Evolutionary conservation across 2,797 vertebrate genomes (phyloP).

Genomic region (Discoglossus pictus): DNA sequence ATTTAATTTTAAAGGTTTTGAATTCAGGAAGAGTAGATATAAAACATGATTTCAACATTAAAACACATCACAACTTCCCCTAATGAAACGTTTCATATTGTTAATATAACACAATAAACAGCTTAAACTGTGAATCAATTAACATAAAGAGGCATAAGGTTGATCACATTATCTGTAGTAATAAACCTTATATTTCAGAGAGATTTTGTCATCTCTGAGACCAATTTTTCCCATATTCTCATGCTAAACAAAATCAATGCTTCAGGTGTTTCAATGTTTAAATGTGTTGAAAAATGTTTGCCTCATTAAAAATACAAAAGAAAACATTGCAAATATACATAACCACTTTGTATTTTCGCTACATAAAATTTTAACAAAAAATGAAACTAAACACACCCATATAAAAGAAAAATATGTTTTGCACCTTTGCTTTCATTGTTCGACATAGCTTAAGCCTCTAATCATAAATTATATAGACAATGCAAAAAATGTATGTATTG

Average conservation of each 20-base stretch:
- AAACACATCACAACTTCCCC: slow-evolving; percentile 60
- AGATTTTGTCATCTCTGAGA: neutral
- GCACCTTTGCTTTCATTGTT: no score
- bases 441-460: no score
- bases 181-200: slow-evolving; percentile 1
- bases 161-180: slow-evolving; percentile 57
- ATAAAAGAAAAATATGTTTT: no score
- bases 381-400: no score
- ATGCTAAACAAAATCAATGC: slow-evolving; percentile 57
- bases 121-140: slow-evolving; percentile 61
- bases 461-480: no score
- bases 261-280: slow-evolving; percentile 62
- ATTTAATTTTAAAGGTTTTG: slow-evolving; percentile 70
- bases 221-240: slow-evolving; percentile 23
- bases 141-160: slow-evolving; percentile 60
- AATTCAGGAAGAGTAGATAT: slow-evolving; percentile 68
- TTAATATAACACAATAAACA: slow-evolving; percentile 66
- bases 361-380: no score
- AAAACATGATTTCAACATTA: slow-evolving; percentile 77
- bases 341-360: no score
- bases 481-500: no score
- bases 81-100: slow-evolving; percentile 59
- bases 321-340: no score
- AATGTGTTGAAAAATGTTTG: slow-evolving; percentile 60
- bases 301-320: no score